Base-by-base conservation (phyloP, 2,888 invertebrate species). In the Flabesymbios commensalis region DNA sequence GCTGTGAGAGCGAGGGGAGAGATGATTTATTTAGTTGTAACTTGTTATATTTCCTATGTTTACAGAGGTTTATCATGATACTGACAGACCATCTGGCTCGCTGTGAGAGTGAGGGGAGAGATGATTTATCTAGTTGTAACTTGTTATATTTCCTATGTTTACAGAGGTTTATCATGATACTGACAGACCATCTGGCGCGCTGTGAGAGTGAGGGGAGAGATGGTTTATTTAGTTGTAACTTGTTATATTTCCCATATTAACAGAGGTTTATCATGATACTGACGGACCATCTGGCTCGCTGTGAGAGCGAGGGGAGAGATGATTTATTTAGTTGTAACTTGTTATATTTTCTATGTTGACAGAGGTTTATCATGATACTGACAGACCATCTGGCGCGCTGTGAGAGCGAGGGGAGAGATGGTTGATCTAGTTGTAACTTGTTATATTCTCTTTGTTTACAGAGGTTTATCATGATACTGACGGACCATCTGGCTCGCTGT, bases 401-500 rank as follows among this genome's bases (percentile, higher is more conserved):
- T 80, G 97, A 98, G 83, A 92, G 93, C 1, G 94, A 96, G 85
- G 93, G 92, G 17, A 88, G 90, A 67, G 94, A 95, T n/a, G n/a
- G n/a, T n/a, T n/a, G n/a, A n/a, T n/a, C n/a, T n/a, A n/a, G n/a
- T n/a, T n/a, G n/a, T 26, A 19, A 54, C 1, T 10, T 24, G n/a
- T n/a, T n/a, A n/a, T n/a, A n/a, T n/a, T n/a, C n/a, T n/a, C n/a
- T n/a, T n/a, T n/a, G n/a, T n/a, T n/a, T n/a, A 28, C 81, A 89
- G 87, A 88, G 97, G 63, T 98, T 99, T 85, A 97, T 97, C 72
- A 96, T 97, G 91, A 93, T 96, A 74, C 86, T 99, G 69, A 94
- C 95, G 0, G 96, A 98, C 83, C 96, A 98, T 85, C 87, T 98
- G 74, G 92, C 93, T 57, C 87, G 92, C 62, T 92, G 92, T 80